These are phyloP conservation scores for Drosophila kurseongensis DNA, from an alignment of 1,140 invertebrate species.

Conservation along the genomic window DNA sequence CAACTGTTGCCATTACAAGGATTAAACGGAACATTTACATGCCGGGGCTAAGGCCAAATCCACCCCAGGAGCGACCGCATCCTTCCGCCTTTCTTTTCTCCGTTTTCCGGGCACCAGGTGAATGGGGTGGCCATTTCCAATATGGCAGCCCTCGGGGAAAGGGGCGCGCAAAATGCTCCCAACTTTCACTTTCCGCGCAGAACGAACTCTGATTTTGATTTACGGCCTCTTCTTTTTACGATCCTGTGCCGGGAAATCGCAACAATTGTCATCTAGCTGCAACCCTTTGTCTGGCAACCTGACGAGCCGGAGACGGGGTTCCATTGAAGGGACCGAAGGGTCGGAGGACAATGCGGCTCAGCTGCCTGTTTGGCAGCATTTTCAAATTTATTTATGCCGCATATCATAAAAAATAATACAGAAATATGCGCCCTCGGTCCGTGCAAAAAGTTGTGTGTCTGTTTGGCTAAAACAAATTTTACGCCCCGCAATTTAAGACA, in stretches of 20 bases:
- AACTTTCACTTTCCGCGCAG: slow-evolving; percentile 60
- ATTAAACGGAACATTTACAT: slow-evolving; percentile 71
- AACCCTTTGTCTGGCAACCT: slow-evolving; percentile 77
- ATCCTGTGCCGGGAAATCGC: slow-evolving; percentile 59
- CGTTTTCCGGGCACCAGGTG: slow-evolving; percentile 37
- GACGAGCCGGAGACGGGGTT: slow-evolving; percentile 56
- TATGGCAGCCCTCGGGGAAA: slow-evolving; percentile 44
- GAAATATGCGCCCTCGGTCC: slow-evolving; percentile 49
- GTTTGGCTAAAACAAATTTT: slow-evolving; percentile 73
- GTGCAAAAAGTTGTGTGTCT: slow-evolving; percentile 58
- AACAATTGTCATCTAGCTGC: slow-evolving; percentile 70
- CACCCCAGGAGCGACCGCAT: slow-evolving; percentile 57
- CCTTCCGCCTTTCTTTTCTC: slow-evolving; percentile 13
- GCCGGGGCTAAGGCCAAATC: slow-evolving; percentile 21
- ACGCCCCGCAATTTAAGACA: slow-evolving; percentile 45
- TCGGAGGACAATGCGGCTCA: slow-evolving; percentile 57
- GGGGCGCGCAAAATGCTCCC: slow-evolving; percentile 6
- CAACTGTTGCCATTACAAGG: slow-evolving; percentile 76
- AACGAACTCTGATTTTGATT: slow-evolving; percentile 68
- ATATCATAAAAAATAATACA: slow-evolving; percentile 73
- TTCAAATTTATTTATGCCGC: slow-evolving; percentile 79
- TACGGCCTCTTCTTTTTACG: slow-evolving; percentile 64
- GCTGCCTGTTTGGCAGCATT: slow-evolving; percentile 78
- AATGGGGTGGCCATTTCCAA: slow-evolving; percentile 51
- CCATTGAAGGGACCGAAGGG: slow-evolving; percentile 56